A percentile compares a stretch with the other conserved stretches of the same genome.
Evolutionary conservation across 2,888 invertebrate genomes (phyloP).

Genomic region (Amphimallon solstitiale): DNA sequence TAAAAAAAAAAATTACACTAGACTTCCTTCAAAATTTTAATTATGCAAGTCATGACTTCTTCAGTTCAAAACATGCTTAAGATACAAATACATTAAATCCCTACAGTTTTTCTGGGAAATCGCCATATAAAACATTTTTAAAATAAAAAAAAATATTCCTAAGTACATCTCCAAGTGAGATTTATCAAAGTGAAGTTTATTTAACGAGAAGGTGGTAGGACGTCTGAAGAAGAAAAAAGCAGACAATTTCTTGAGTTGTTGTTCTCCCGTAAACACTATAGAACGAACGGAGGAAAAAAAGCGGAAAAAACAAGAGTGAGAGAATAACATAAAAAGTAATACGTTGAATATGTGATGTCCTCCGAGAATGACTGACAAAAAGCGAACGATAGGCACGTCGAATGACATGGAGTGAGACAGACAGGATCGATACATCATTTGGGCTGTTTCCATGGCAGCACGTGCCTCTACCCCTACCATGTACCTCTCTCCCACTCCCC

Average conservation of each 20-base stretch:
- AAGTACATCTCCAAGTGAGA: conserved; percentile 12
- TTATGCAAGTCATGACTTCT: too few species aligned
- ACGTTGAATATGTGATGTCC: conserved; percentile 65
- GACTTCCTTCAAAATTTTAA: too few species aligned
- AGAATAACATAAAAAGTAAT: conserved; percentile 62
- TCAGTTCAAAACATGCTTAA: too few species aligned
- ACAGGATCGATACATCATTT: conserved; percentile 66
- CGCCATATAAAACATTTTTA: too few species aligned
- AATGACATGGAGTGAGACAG: conserved; percentile 58
- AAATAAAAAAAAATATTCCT: conserved; percentile 1
- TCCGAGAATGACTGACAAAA: conserved; percentile 54
- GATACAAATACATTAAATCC: too few species aligned
- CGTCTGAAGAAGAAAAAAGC: background rate
- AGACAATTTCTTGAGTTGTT: conserved; percentile 32
- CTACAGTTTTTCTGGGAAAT: too few species aligned
- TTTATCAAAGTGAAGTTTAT: conserved; percentile 31
- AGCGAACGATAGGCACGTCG: conserved; percentile 52
- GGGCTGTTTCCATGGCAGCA: conserved; percentile 67
- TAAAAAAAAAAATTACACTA: too few species aligned
- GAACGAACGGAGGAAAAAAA: too few species aligned
- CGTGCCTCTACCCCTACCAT: conserved; percentile 61
- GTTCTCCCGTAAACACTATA: conserved; percentile 50
- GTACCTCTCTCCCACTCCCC: conserved; percentile 52
- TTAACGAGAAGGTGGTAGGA: conserved; percentile 17
- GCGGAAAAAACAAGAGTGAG: conserved; percentile 58